Percentiles rank a stretch among this genome's conserved stretches.
These are phyloP conservation scores for Tympanoctomys barrerae DNA, from an alignment of 2,797 vertebrate species.

Conservation along the genomic window DNA sequence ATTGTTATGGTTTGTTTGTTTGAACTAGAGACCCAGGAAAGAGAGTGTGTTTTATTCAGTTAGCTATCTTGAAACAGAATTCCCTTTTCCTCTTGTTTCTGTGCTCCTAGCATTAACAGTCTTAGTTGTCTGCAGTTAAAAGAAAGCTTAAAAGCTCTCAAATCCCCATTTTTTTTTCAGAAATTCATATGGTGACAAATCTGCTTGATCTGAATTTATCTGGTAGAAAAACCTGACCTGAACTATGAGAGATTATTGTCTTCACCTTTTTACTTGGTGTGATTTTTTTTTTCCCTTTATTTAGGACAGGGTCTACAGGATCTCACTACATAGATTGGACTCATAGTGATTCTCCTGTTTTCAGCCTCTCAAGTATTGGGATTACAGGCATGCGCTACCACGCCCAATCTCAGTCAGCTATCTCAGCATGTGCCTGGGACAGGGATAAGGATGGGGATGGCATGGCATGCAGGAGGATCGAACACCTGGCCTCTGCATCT, in stretches of 20 bases:
- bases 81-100: slow-evolving; percentile 49
- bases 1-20: neutral
- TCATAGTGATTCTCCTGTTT: no score
- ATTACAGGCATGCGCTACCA: no score
- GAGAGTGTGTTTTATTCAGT: neutral
- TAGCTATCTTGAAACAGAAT: neutral
- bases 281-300: neutral
- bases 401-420: no score
- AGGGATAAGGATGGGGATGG: no score
- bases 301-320: no score
- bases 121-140: neutral
- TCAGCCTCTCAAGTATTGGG: no score
- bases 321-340: no score
- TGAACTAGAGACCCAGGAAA: neutral
- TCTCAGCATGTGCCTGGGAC: no score
- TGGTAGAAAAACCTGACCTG: slow-evolving; percentile 10
- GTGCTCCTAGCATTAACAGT: neutral
- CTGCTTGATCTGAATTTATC: neutral
- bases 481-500: no score
- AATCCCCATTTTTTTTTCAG: neutral
- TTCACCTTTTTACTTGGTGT: neutral
- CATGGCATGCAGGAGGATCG: no score
- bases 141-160: slow-evolving; percentile 34
- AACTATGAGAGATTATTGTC: neutral
- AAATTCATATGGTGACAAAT: slow-evolving; percentile 40